phyloP scores from a whole-genome alignment of 2,797 vertebrate species.

The Pipistrellus nathusii region DNA sequence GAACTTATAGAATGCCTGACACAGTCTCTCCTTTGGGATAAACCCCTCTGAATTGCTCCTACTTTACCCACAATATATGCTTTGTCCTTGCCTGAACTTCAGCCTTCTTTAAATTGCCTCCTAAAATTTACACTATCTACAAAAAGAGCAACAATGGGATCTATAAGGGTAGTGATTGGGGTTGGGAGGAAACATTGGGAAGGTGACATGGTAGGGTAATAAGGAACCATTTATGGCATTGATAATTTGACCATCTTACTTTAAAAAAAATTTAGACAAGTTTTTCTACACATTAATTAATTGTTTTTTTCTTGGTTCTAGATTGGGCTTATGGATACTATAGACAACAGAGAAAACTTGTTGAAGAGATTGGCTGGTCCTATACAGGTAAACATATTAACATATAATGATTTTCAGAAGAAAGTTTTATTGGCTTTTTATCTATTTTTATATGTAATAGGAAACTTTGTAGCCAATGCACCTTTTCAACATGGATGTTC shows the following conservation, averaged over 20 bases:
- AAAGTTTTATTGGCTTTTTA: background rate
- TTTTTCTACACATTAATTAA: slow-evolving; percentile 53
- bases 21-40: background rate
- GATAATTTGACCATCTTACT: background rate
- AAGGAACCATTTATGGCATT: fast-evolving
- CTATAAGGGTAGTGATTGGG: background rate
- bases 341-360: slow-evolving; percentile 95
- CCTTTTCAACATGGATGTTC: background rate
- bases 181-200: background rate
- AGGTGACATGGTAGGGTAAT: background rate
- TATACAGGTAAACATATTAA: slow-evolving; percentile 91
- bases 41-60: background rate
- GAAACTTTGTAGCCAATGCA: background rate
- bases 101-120: background rate
- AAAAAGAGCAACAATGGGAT: background rate
- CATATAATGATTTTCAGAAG: background rate
- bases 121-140: background rate
- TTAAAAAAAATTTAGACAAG: background rate
- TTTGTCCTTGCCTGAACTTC: background rate
- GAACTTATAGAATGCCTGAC: background rate
- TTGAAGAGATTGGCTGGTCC: slow-evolving; percentile 97
- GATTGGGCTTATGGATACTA: slow-evolving; percentile 92
- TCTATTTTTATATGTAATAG: slow-evolving; percentile 17
- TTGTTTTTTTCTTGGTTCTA: slow-evolving; percentile 84
- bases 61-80: background rate